phyloP scores from a whole-genome alignment of 2,888 invertebrate species.

The Platycheirus rosarum region DNA sequence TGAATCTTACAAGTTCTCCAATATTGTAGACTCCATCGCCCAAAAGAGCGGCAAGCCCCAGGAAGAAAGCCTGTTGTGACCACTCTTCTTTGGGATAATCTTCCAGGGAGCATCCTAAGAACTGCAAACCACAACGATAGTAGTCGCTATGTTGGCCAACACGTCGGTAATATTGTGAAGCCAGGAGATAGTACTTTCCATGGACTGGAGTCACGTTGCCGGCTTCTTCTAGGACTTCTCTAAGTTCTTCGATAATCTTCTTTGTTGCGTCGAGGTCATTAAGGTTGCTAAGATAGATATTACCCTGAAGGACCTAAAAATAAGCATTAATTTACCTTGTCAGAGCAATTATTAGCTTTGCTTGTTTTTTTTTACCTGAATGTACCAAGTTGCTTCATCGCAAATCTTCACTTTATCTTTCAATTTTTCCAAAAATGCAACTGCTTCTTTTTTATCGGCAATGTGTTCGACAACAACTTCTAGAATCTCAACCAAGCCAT shows the following conservation, averaged over 20 bases:
- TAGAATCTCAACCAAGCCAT: conserved; percentile 86
- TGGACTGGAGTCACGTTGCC: conserved; percentile 97
- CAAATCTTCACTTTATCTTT: conserved; percentile 94
- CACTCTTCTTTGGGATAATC: conserved; percentile 87
- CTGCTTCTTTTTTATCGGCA: conserved; percentile 90
- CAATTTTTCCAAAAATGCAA: conserved; percentile 94
- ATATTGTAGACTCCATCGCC: conserved; percentile 98
- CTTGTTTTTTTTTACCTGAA: conserved; percentile 76
- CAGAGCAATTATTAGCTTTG: not conserved
- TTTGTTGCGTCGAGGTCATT: conserved; percentile 91
- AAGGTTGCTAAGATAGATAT: conserved; percentile 90
- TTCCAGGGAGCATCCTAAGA: conserved; percentile 89
- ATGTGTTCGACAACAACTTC: conserved; percentile 90
- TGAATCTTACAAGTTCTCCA: conserved; percentile 90
- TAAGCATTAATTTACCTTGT: conserved; percentile 7
- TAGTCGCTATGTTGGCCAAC: conserved; percentile 95
- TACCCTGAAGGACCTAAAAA: conserved; percentile 89
- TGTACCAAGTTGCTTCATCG: conserved; percentile 90
- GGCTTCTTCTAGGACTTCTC: conserved; percentile 91
- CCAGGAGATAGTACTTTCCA: conserved; percentile 95
- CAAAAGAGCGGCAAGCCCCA: conserved; percentile 96
- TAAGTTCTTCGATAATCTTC: conserved; percentile 93
- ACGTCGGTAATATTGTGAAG: conserved; percentile 94
- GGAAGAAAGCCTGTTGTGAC: conserved; percentile 92
- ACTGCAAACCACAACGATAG: conserved; percentile 95